Percentiles rank a stretch among this genome's conserved stretches.
These are phyloP conservation scores for Heptranchias perlo DNA, from an alignment of 2,113 vertebrate species.

Conservation along the genomic window DNA sequence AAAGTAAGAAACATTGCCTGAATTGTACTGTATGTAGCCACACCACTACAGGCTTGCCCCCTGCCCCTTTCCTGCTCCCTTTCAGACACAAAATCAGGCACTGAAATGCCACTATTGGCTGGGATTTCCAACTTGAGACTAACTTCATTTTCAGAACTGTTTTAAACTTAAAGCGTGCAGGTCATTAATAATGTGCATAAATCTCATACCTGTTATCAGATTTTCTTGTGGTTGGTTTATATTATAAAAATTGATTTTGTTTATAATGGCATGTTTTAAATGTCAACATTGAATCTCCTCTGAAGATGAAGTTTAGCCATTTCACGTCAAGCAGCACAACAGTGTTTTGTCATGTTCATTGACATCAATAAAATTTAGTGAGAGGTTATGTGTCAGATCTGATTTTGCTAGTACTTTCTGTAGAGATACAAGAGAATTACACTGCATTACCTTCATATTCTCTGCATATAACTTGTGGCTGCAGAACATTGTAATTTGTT, in stretches of 20 bases:
- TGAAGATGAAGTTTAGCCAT: constrained; percentile 80
- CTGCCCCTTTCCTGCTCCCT: constrained; percentile 52
- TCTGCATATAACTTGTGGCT: constrained; percentile 90
- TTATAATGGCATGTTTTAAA: constrained; percentile 78
- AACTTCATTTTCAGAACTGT: constrained; percentile 82
- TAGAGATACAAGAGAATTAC: constrained; percentile 77
- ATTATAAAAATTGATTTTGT: constrained; percentile 62
- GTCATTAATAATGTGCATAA: constrained; percentile 74
- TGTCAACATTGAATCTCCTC: constrained; percentile 74
- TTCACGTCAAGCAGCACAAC: constrained; percentile 79
- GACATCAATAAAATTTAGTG: constrained; percentile 74
- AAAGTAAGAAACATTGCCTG: constrained; percentile 76
- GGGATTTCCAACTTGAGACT: constrained; percentile 72
- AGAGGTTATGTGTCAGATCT: constrained; percentile 82
- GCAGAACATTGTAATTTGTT: constrained; percentile 92
- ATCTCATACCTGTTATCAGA: constrained; percentile 81
- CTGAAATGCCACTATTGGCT: constrained; percentile 74
- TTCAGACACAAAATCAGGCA: constrained; percentile 23
- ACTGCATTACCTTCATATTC: constrained; percentile 77
- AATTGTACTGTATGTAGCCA: constrained; percentile 97
- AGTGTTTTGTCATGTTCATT: constrained; percentile 75
- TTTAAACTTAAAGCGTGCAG: constrained; percentile 78
- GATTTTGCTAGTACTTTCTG: constrained; percentile 81
- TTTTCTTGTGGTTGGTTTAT: constrained; percentile 75
- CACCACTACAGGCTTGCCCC: constrained; percentile 85